Evolutionary conservation across 2,888 invertebrate species (phyloP), one percentile per base, ranked within the genome.

Genomic region (Choristoneura rosaceana): DNA sequence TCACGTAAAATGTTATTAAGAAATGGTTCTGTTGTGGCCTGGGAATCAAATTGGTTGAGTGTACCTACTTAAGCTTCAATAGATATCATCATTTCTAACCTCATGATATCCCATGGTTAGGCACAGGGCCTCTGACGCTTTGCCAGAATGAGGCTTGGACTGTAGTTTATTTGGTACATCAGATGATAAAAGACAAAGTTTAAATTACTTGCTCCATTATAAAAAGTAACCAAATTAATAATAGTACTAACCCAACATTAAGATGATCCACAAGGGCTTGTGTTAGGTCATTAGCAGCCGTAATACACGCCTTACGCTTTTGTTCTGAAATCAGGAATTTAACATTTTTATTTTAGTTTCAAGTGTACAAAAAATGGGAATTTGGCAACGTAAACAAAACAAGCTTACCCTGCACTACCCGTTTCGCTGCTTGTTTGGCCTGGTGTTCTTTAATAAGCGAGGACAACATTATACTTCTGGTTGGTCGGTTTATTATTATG

Each of bases 181-280:
- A n/a, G n/a, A n/a, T n/a, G n/a, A n/a, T 25, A 25, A 25, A 25
- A 25, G 25, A 25, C 25, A 25, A n/a, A n/a, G 25, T 25, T 25
- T 25, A 25, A 25, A 25, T 25, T 41, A 38, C 41, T 41, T 41
- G 0, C 10, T 38, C 38, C 2, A 8, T 17, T 17, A 4, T n/a
- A 15, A 52, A n/a, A 15, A 17, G n/a, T 8, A 17, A 5, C 9
- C 25, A 25, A 38, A 55, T n/a, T 41, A 62, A 15, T 8, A 10
- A 33, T 17, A 4, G 55, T 77, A 83, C 94, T 92, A 95, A 99
- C 99, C 99, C 99, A 79, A 99, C 98, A 95, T 99, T 99, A 33
- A 99, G 95, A 89, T 99, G 99, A 90, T 99, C 99, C 0, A 99
- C 99, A 45, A 99, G 95, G 45, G 99, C 96, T 87, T 99, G 98